Evolutionary conservation across 2,797 vertebrate genomes (phyloP).

Genomic region (Characodon lateralis): DNA sequence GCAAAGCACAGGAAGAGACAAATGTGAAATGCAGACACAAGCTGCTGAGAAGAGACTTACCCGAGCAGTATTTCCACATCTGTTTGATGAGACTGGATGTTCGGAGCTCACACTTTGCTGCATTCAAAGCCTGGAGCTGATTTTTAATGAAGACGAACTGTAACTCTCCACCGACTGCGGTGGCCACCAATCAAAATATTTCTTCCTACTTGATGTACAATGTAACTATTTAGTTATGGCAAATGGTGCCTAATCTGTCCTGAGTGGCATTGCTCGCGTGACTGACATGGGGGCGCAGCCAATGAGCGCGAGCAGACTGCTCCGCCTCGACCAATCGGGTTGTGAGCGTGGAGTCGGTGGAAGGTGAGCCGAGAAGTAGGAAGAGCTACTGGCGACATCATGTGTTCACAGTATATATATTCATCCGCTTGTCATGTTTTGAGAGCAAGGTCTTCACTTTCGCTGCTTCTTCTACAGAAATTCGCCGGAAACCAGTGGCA

Average conservation of each 20-base stretch:
- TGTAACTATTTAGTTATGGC: constrained; percentile 84
- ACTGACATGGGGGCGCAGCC: constrained; percentile 66
- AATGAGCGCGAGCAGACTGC: constrained; percentile 56
- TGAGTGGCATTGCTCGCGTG: constrained; percentile 74
- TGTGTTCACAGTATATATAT: constrained; percentile 70
- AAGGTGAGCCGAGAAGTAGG: constrained; percentile 72
- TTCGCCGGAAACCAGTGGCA: not conserved
- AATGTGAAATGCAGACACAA: constrained; percentile 46
- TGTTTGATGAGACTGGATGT: constrained; percentile 62
- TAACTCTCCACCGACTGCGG: constrained; percentile 48
- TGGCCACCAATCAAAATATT: constrained; percentile 59
- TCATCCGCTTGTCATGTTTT: constrained; percentile 76
- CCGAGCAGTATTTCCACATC: constrained; percentile 80
- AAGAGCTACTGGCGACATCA: constrained; percentile 75
- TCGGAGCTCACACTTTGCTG: constrained; percentile 50
- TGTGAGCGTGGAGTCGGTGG: constrained; percentile 54
- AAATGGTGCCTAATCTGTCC: constrained; percentile 84
- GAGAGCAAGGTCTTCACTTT: constrained; percentile 35
- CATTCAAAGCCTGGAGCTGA: constrained; percentile 27
- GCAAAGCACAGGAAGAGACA: constrained; percentile 43
- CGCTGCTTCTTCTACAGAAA: not conserved
- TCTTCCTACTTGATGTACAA: constrained; percentile 69
- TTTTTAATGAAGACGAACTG: constrained; percentile 1
- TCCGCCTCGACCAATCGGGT: constrained; percentile 65
- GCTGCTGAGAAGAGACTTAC: constrained; percentile 77